Base-by-base conservation (phyloP, 1,140 invertebrate genomes). In the Kradibia gibbosae region DNA sequence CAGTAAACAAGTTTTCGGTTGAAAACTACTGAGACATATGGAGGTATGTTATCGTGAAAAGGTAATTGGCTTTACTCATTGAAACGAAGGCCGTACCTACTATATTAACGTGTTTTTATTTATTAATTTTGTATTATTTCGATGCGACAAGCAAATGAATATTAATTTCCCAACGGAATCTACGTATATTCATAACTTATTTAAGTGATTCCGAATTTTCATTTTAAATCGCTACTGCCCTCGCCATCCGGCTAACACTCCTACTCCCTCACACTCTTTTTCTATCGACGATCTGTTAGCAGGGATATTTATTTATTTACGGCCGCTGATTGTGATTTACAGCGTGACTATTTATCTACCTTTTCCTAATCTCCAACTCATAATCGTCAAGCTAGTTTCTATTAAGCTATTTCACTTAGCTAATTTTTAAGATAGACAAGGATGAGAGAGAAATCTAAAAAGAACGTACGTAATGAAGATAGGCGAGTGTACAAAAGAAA, bases 1-100 rank as follows among this genome's bases (percentile, higher is more conserved):
- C 77, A 31, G 57, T 39, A 80, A 74, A 80, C 78, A 74, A 74
- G 78, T 74, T 80, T 80, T 80, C 57, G 78, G 55, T 53, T 74
- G 42, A 57, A 45, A 75, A 75, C 78, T 74, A 74, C 57, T 28
- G 70, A 74, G 73, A 74, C 71, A 36, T 34, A 67, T 10, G 25
- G 50, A 39, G 31, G 25, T 25, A 22, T 15, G 53, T 22, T 34
- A 22, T 45, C 17, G 57, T 48, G 31, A 48, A 5, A 22, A 17
- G 75, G 67, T 73, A 72, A 80, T 80, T 73, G 78, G 48, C n/a
- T 42, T 22, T 48, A 53, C 53, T 73, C 48, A 74, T 74, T 80
- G 57, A 80, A 80, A 73, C 70, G 42, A 22, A 15, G 20, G 53
- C 3, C 28, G 20, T 48, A 3, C 53, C 28, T 10, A 25, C 50